A percentile compares a stretch with the other conserved stretches of the same genome.
phyloP scores from a whole-genome alignment of 1,140 invertebrate species.

The Papilio machaon region DNA sequence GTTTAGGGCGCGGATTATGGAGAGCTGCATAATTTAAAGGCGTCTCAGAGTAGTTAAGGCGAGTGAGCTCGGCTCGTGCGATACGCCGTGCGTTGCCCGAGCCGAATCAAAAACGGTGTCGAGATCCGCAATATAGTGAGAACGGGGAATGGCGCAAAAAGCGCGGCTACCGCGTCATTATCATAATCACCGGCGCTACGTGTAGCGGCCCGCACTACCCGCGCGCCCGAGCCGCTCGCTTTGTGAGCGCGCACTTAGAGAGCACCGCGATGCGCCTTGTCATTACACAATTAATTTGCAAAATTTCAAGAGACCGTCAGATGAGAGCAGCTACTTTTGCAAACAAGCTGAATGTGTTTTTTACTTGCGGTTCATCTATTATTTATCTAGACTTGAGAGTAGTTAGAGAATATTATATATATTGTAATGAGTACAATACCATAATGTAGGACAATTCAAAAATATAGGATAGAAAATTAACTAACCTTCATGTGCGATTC shows the following conservation, averaged over 20 bases:
- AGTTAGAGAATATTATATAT: too few relatives aligned
- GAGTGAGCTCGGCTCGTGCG: constrained; percentile 46
- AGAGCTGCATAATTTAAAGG: constrained; percentile 80
- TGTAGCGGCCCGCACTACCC: constrained; percentile 64
- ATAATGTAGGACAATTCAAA: neutral
- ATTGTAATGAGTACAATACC: neutral
- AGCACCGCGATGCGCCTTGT: constrained; percentile 75
- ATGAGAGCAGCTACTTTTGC: constrained; percentile 43
- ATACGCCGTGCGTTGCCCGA: constrained; percentile 49
- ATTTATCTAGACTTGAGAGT: neutral
- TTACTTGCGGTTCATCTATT: neutral
- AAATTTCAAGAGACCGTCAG: constrained; percentile 66
- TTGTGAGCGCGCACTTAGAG: constrained; percentile 80
- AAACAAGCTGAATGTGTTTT: constrained; percentile 13
- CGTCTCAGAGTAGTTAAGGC: constrained; percentile 66
- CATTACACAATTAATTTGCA: constrained; percentile 79
- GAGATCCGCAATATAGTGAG: constrained; percentile 70
- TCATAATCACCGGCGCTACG: constrained; percentile 79
- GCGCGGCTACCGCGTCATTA: constrained; percentile 79
- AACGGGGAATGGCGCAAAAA: constrained; percentile 72
- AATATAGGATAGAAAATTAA: neutral
- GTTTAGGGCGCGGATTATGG: constrained; percentile 79
- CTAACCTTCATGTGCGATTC: neutral
- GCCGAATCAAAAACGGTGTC: constrained; percentile 69
- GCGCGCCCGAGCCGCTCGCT: constrained; percentile 76